phyloP scores from a whole-genome alignment of 2,888 invertebrate species.

The Hofmannophila pseudospretella region DNA sequence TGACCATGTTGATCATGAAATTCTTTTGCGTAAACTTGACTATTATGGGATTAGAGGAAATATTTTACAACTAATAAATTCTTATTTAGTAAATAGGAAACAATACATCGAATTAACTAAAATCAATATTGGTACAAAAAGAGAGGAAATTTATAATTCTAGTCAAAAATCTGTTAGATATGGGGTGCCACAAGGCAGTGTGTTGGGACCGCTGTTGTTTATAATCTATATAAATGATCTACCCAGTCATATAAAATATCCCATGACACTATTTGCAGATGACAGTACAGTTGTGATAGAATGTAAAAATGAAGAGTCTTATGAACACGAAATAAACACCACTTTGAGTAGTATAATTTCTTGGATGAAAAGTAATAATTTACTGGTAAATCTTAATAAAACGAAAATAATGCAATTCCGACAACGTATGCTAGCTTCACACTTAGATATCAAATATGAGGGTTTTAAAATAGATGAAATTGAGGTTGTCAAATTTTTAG shows the following conservation, averaged over 20 bases:
- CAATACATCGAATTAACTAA: neutral
- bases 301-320: neutral
- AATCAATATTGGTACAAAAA: neutral
- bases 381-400: conserved; percentile 11
- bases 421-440: neutral
- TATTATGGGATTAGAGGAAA: neutral
- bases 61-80: neutral
- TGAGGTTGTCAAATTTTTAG: conserved; percentile 6
- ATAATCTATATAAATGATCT: conserved; percentile 1
- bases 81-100: neutral
- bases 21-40: neutral
- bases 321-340: neutral
- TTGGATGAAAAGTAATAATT: conserved; percentile 11
- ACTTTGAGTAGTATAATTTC: conserved; percentile 2
- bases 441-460: conserved; percentile 4
- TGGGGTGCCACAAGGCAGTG: conserved; percentile 4
- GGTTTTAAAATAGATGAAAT: conserved; percentile 4
- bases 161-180: no score
- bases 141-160: neutral
- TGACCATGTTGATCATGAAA: neutral
- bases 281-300: neutral
- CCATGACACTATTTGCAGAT: conserved; percentile 1
- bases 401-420: conserved; percentile 3
- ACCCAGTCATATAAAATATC: neutral
- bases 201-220: conserved; percentile 2